Evolutionary conservation across 2,797 vertebrate genomes (phyloP), one percentile per base, ranked within the genome.

Genomic region (Danio albolineatus): DNA sequence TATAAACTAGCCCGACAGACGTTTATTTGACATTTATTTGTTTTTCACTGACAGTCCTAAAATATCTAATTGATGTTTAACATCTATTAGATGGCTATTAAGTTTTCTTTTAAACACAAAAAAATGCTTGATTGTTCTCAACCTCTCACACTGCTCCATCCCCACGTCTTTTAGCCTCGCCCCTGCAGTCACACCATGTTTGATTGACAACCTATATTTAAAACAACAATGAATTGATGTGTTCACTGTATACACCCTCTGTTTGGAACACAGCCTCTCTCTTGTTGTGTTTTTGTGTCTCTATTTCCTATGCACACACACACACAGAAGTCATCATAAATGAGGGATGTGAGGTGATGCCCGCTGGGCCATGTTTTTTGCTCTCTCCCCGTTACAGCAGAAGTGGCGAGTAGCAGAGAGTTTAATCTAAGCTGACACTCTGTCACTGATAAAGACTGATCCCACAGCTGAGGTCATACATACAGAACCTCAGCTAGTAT

Each of bases 351-450:
- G 59, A 56, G 49, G 10, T n/a, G 67, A 72, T 51, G 56, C 14
- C 67, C n/a, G 49, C 36, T 64, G 51, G 56, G 36, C 9, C 76
- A 4, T 60, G 5, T 60, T 28, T 54, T 60, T 21, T 10, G 16
- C 46, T 65, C 49, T 73, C 28, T 51, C 56, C 7, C 49, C 9
- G 46, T 79, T 62, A 28, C 4, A 56, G 49, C 59, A 71, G 66
- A 78, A 69, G 56, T 67, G 54, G 21, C 46, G 54, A 44, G 13
- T 51, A 78, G 56, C 56, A 64, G 48, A 73, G 48, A 72, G 39
- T 72, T 19, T 73, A 72, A 79, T 64, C 59, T 73, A 39, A 65
- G 60, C 69, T 79, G 78, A 79, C 78, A 43, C 59, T 44, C 38
- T 2, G 5, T 65, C 69, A 56, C 59, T 46, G 69, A 79, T 73